Evolutionary conservation across 2,888 invertebrate species (phyloP), one percentile per base, ranked within the genome.

Genomic region (Anoncus sp.): DNA sequence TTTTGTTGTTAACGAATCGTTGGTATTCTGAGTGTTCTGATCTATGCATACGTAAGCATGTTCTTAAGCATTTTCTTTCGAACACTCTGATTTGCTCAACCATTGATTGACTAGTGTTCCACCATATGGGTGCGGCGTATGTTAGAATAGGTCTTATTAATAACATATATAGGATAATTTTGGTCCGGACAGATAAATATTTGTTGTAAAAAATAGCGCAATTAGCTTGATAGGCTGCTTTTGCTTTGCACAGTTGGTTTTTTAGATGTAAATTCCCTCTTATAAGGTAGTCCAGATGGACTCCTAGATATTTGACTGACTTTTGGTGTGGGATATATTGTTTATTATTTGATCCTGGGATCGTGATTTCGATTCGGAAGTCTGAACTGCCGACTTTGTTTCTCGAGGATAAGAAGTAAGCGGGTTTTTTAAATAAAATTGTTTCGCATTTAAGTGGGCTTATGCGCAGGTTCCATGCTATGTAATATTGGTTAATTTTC

Each of bases 401-500:
- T 24, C 14, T 27, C 3, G 51, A n/a, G 7, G 51, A 27, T 3
- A 53, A 2, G 1, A 5, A 0, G 2, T 27, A 0, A 6, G 5
- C n/a, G 2, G 51, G 51, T 27, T 53, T 53, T n/a, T n/a, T 27
- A 6, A 53, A 53, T n/a, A 53, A 4, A 7, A 53, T 53, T 24
- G 51, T 53, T 27, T 53, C 51, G 6, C 51, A 53, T 53, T 53
- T 53, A 7, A 16, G 27, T 0, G 51, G 51, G n/a, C 24, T 53
- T 5, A 53, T 22, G 22, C 27, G 14, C 7, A 53, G n/a, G 24
- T 53, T 53, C 51, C 51, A 53, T 0, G 3, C 65, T 0, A 35
- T 22, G 18, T 77, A 81, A 38, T 75, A 78, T 4, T 67, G 27
- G 7, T 72, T 71, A 0, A 78, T 67, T 65, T 77, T 77, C 1